Conservation (phyloP, 2,113 vertebrate species). For the Garra rufa region DNA sequence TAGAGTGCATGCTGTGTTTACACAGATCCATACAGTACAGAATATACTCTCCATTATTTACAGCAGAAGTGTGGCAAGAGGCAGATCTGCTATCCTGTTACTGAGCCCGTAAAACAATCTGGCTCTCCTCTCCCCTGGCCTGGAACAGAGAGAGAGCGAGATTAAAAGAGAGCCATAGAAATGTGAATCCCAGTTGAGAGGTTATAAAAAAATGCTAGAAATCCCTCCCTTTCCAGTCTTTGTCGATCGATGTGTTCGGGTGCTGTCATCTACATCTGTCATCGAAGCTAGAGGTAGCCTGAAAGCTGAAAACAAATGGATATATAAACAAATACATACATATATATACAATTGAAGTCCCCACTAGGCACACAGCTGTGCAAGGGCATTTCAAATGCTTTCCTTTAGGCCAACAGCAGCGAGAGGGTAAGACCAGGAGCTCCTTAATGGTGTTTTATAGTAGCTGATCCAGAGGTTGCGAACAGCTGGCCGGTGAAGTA, state of each 20-base stretch:
- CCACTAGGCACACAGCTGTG: slow-evolving; percentile 52
- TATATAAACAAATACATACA: slow-evolving; percentile 58
- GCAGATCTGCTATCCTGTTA: slow-evolving; percentile 53
- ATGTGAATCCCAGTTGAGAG: slow-evolving; percentile 68
- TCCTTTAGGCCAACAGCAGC: slow-evolving; percentile 52
- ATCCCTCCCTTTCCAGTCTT: slow-evolving; percentile 59
- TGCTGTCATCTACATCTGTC: slow-evolving; percentile 66
- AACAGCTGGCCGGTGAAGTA: slow-evolving; percentile 43
- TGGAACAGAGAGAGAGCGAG: slow-evolving; percentile 21
- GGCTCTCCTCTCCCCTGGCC: slow-evolving; percentile 34
- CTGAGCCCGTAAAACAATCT: slow-evolving; percentile 44
- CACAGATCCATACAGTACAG: slow-evolving; percentile 31
- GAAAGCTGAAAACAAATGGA: slow-evolving; percentile 68
- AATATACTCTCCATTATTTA: slow-evolving; percentile 47
- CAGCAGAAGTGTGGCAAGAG: slow-evolving; percentile 42
- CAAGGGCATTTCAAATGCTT: slow-evolving; percentile 71
- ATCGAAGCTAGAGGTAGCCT: slow-evolving; percentile 49
- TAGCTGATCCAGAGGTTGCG: slow-evolving; percentile 52
- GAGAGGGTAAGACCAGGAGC: background rate
- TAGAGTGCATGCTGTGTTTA: background rate
- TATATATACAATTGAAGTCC: too few relatives aligned
- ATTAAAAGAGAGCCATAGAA: slow-evolving; percentile 42
- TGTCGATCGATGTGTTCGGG: slow-evolving; percentile 57
- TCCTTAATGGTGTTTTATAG: slow-evolving; percentile 74
- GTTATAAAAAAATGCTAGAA: slow-evolving; percentile 71